These are phyloP conservation scores for Pantherophis vulpinus DNA, from an alignment of 2,797 vertebrate genomes.

Conservation along the genomic window DNA sequence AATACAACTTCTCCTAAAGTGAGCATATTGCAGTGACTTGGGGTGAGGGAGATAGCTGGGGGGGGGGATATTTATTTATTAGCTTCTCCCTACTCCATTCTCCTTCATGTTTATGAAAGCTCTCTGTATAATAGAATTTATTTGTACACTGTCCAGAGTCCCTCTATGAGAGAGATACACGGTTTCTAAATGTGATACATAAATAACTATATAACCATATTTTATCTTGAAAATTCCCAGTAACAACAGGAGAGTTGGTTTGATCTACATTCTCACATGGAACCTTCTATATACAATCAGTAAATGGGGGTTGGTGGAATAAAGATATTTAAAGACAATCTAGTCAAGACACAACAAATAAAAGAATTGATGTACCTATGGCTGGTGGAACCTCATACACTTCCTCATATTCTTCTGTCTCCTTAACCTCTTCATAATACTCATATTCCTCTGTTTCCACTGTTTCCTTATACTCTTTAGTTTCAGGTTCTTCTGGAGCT, in stretches of 20 bases:
- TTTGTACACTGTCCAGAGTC: no score
- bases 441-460: slow-evolving; percentile 44
- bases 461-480: slow-evolving; percentile 50
- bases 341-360: slow-evolving; percentile 7
- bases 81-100: neutral
- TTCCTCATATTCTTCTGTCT: slow-evolving; percentile 51
- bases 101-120: neutral
- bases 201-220: neutral
- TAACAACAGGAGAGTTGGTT: neutral
- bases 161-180: no score
- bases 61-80: neutral
- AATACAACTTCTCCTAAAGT: neutral
- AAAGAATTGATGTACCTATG: slow-evolving; percentile 58
- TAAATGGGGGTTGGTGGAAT: slow-evolving; percentile 4
- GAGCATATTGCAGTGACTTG: slow-evolving; percentile 6
- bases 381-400: slow-evolving; percentile 51
- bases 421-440: slow-evolving; percentile 48
- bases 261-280: neutral
- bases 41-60: neutral
- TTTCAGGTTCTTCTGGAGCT: slow-evolving; percentile 54
- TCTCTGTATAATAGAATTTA: neutral
- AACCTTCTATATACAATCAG: slow-evolving; percentile 9
- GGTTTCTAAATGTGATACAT: no score
- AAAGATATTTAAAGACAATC: neutral
- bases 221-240: neutral